Conservation (phyloP, 2,797 vertebrate species). For the Enteromius trimaculatus region DNA sequence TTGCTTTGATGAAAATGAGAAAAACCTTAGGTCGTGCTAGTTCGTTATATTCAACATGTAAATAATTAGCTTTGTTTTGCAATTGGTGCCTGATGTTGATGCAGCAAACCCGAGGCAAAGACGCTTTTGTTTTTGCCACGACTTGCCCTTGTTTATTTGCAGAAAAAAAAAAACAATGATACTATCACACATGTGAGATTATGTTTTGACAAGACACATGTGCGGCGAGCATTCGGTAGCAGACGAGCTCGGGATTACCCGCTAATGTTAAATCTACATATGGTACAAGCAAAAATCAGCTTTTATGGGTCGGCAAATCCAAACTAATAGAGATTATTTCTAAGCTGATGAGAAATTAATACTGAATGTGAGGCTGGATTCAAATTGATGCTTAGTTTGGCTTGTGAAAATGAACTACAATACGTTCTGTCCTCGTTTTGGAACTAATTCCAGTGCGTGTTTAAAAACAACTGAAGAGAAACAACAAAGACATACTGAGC, state of each 20-base stretch:
- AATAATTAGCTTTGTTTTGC: slow-evolving; percentile 49
- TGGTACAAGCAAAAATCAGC: slow-evolving; percentile 78
- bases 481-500: slow-evolving; percentile 24
- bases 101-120: slow-evolving; percentile 21
- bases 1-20: slow-evolving; percentile 49
- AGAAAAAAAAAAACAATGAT: slow-evolving; percentile 34
- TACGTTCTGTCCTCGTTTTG: slow-evolving; percentile 20
- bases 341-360: slow-evolving; percentile 80
- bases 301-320: slow-evolving; percentile 78
- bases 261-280: slow-evolving; percentile 82
- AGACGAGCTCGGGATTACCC: slow-evolving; percentile 70
- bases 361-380: slow-evolving; percentile 71
- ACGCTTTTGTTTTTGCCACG: slow-evolving; percentile 48
- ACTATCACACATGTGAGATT: slow-evolving; percentile 30
- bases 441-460: slow-evolving; percentile 20
- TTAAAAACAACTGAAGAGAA: slow-evolving; percentile 28
- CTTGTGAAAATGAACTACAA: slow-evolving; percentile 41
- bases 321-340: slow-evolving; percentile 80
- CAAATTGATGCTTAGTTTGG: slow-evolving; percentile 41
- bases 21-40: slow-evolving; percentile 48
- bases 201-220: slow-evolving; percentile 57
- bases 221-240: slow-evolving; percentile 47
- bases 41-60: slow-evolving; percentile 40
- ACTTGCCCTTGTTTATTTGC: slow-evolving; percentile 51
- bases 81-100: slow-evolving; percentile 24